Evolutionary conservation across 2,888 invertebrate species (phyloP), one percentile per base, ranked within the genome.

Genomic region (Eupithecia centaureata): DNA sequence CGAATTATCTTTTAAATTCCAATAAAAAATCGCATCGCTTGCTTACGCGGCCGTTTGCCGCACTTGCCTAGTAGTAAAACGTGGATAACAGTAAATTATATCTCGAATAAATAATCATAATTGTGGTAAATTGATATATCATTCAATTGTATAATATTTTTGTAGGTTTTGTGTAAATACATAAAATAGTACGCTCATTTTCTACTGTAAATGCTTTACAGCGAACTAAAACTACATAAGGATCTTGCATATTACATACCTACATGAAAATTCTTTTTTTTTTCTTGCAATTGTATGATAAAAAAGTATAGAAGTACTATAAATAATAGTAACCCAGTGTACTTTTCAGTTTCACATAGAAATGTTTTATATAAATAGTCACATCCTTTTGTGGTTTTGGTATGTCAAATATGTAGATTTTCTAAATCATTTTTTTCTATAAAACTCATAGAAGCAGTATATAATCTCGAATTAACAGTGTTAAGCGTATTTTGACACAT

Each of bases 351-450:
- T 18, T 42, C 8, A 42, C n/a, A 18, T 1, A n/a, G 18, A 47
- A 10, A 22, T 4, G 8, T 8, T 18, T 42, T 42, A 18, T 2
- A 12, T 47, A 8, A 22, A 42, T 47, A 22, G 42, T 12, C 4
- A 22, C 10, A 22, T 47, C 10, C 22, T 57, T 18, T n/a, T 30
- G 32, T 30, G 32, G 57, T 32, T 57, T 57, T 57, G 2, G 32
- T 22, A 2, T 57, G n/a, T 30, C 1, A 22, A 2, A 30, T n/a
- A 57, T 8, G 57, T 57, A 57, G 57, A 33, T 57, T 57, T 57
- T 57, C 57, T 57, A 57, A 57, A 57, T 57, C 18, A 57, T 15
- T 57, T 30, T 57, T 57, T 57, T 57, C 32, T 57, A 57, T 57
- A 57, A 57, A 57, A 57, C n/a, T n/a, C 13, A 51, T 25, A 47